A percentile compares a stretch with the other conserved stretches of the same genome.
Conservation (phyloP, 2,888 invertebrate species). For the Vesta saturnalis region DNA sequence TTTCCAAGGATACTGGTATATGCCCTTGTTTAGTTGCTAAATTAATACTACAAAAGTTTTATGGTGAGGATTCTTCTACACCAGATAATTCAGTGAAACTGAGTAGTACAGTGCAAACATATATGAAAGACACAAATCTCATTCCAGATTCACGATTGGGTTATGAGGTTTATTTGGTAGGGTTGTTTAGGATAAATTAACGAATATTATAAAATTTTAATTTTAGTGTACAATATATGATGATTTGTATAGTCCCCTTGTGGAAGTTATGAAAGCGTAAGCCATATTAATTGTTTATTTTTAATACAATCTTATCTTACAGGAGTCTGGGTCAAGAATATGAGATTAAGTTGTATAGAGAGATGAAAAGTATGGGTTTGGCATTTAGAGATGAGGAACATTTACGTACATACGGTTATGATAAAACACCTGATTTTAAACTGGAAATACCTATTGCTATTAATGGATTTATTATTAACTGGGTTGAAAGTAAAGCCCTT, state of each 20-base stretch:
- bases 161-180: slow-evolving; percentile 79
- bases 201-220: slow-evolving; percentile 40
- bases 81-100: slow-evolving; percentile 50
- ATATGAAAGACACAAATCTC: slow-evolving; percentile 76
- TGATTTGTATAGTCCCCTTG: slow-evolving; percentile 83
- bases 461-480: slow-evolving; percentile 86
- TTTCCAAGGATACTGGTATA: slow-evolving; percentile 65
- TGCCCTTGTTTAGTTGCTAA: slow-evolving; percentile 70
- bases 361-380: slow-evolving; percentile 68
- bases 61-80: slow-evolving; percentile 49
- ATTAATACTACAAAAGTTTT: slow-evolving; percentile 67
- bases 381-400: slow-evolving; percentile 80
- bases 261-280: slow-evolving; percentile 82
- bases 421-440: slow-evolving; percentile 95
- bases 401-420: slow-evolving; percentile 84
- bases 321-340: slow-evolving; percentile 87
- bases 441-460: slow-evolving; percentile 88
- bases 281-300: slow-evolving; percentile 49
- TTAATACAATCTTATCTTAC: no score
- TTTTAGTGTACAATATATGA: slow-evolving; percentile 82
- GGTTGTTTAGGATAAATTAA: slow-evolving; percentile 37
- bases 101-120: slow-evolving; percentile 63
- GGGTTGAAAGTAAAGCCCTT: slow-evolving; percentile 97
- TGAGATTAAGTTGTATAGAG: slow-evolving; percentile 77
- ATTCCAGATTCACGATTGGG: slow-evolving; percentile 77